phyloP scores from a whole-genome alignment of 2,113 vertebrate species.

The Smithornis capensis region DNA sequence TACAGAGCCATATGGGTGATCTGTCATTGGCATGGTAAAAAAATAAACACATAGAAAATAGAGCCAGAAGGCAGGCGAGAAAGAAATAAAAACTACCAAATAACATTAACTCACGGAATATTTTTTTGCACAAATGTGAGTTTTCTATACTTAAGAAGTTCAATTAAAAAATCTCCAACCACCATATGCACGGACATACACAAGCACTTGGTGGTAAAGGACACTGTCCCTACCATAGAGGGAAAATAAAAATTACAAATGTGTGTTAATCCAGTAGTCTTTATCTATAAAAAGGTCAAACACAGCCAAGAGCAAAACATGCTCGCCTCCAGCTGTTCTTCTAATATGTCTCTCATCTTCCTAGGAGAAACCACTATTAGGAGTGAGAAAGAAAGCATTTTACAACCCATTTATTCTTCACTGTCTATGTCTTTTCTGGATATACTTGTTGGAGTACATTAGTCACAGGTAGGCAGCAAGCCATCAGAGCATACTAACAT shows the following conservation, averaged over 20 bases:
- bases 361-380: background rate
- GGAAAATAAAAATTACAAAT: background rate
- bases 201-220: background rate
- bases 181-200: background rate
- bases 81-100: background rate
- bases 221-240: background rate
- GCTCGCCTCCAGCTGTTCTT: background rate
- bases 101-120: background rate
- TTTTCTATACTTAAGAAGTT: background rate
- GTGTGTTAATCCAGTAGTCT: background rate
- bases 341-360: background rate
- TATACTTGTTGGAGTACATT: constrained; percentile 6
- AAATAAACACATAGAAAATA: background rate
- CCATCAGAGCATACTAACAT: background rate
- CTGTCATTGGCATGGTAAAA: background rate
- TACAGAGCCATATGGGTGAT: background rate
- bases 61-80: background rate
- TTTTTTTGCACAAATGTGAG: background rate
- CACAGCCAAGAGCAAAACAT: background rate
- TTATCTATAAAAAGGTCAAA: background rate
- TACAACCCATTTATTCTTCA: constrained; percentile 1
- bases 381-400: constrained; percentile 16
- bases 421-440: background rate
- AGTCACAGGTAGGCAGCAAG: constrained; percentile 23
- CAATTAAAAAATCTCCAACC: background rate